Evolutionary conservation across 2,888 invertebrate genomes (phyloP).

Genomic region (Lissocephala sabroskyi): DNA sequence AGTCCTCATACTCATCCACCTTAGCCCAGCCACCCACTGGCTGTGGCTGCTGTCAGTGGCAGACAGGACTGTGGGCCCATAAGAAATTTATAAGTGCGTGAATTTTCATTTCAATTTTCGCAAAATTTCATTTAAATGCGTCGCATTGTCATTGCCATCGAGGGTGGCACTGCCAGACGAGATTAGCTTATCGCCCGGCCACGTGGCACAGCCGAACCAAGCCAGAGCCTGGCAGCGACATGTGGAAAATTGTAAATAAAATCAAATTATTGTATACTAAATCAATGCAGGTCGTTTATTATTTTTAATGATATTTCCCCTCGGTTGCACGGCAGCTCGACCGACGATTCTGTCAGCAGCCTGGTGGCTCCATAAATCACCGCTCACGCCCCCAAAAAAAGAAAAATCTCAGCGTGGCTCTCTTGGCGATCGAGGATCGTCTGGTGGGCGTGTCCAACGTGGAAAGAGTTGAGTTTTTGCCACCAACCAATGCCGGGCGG

Average conservation of each 20-base stretch:
- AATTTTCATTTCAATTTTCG: constrained; percentile 43
- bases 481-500: not conserved
- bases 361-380: constrained; percentile 43
- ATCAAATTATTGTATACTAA: constrained; percentile 40
- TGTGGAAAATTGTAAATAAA: constrained; percentile 21
- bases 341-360: not conserved
- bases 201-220: constrained; percentile 10
- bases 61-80: not conserved
- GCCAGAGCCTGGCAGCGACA: not conserved
- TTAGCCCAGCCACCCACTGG: not conserved
- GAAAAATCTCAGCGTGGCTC: no score
- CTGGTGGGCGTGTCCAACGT: constrained; percentile 1
- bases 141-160: no score
- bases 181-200: constrained; percentile 47
- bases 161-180: constrained; percentile 29
- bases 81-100: constrained; percentile 50
- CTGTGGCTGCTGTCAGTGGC: constrained; percentile 7
- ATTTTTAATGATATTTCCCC: constrained; percentile 49
- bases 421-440: no score
- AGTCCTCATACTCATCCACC: not conserved
- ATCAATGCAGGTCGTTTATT: constrained; percentile 54
- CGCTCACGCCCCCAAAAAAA: constrained; percentile 36
- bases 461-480: constrained; percentile 4
- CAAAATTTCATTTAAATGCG: constrained; percentile 25
- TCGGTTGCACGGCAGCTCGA: constrained; percentile 9